Evolutionary conservation across 2,113 vertebrate genomes (phyloP), one percentile per base, ranked within the genome.

Genomic region (Peromyscus leucopus): DNA sequence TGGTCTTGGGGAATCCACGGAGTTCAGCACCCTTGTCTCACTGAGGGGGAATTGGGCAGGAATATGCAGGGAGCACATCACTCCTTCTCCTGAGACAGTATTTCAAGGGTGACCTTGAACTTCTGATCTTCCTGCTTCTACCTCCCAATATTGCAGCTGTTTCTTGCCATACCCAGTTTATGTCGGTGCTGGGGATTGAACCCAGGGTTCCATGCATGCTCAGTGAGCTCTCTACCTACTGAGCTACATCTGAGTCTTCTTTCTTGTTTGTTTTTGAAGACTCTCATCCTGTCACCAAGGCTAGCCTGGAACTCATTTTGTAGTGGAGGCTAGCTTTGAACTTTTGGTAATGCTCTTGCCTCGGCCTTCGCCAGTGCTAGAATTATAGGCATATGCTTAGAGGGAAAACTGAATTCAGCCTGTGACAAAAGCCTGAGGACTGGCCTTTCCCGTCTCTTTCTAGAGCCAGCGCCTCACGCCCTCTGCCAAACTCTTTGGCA

Each of bases 381-480:
- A 51, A 39, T 74, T 42, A 59, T 0, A 59, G 69, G 55, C 69
- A 31, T 28, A 36, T 39, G 2, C 0, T 26, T 17, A 3, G 22
- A 4, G 19, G 28, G 17, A 59, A 21, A 51, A 31, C 19, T 33
- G 36, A 59, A 67, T 36, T 42, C 39, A 21, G 7, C 36, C 6
- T 0, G 1, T 0, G 33, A 16, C n/a, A 10, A 42, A 48, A 36
- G 55, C 4, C 1, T 51, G 1, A 33, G 71, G 63, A 6, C 39
- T 2, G 7, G 74, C 21, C 39, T 61, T 4, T 0, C n/a, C 1
- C 16, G 4, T 42, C 57, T 11, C 0, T 11, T 19, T 24, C 24
- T 0, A 51, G 51, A 5, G 33, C 65, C 0, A 13, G 42, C 9
- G 46, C 28, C 31, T 8, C 72, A 9, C 0, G 0, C 36, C 10